Base-by-base conservation (phyloP, 2,888 invertebrate species). In the Scaptomyza parva region DNA sequence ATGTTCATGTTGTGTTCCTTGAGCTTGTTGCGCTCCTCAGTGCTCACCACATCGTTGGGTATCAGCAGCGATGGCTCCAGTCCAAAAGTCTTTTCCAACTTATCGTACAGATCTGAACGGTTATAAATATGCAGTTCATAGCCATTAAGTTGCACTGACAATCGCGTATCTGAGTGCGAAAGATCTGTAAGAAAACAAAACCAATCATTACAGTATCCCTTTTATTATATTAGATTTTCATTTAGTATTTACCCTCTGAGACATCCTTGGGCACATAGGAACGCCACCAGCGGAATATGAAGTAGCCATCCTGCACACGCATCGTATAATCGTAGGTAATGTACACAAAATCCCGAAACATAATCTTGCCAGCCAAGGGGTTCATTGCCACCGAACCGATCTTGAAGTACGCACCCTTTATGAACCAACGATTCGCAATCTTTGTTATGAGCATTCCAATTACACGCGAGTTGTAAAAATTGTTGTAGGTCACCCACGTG, bases 251-350 rank as follows among this genome's bases (percentile, higher is more conserved):
- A 97, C 98, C 98, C 95, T 98, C 98, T 53, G 97, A 97, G 35
- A 97, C 96, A 93, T 98, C 97, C 92, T 97, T 98, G 48, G 97
- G 97, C 51, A 98, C 96, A 91, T 98, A 98, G 33, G 97, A 96
- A 72, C 97, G 93, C 99, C 99, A 99, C 97, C 98, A 99, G 50
- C 98, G 94, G 92, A 99, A 99, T 92, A 99, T 97, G 71, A 98
- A 93, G 94, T 98, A 98, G 2, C 99, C 99, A 93, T 99, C 99
- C 91, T 98, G 98, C 73, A 98, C 95, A 73, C 98, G 94, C 40
- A 98, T 92, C 30, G 97, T 96, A 92, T 96, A 98, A 93, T 99
- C 99, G 89, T 97, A 96, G 71, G 97, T 98, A 66, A 98, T 96
- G 89, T 97, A 98, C 55, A 97, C 96, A 79, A 99, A 95, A 92